Evolutionary conservation across 2,888 invertebrate species (phyloP).

Genomic region (Pristionchus mayeri): DNA sequence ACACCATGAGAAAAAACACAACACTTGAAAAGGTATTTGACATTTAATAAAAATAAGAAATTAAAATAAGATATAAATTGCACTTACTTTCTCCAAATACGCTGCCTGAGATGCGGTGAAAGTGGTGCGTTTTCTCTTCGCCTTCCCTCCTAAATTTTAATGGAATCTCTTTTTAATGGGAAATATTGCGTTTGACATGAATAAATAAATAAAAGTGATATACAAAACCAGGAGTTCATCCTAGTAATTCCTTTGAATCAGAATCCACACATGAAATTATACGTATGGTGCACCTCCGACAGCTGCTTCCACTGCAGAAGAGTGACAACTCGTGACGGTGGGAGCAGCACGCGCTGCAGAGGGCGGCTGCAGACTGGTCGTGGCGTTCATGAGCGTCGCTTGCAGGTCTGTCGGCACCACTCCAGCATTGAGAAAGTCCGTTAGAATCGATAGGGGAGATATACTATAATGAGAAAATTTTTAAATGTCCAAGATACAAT

Average conservation of each 20-base stretch:
- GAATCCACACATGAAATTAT: too few relatives aligned
- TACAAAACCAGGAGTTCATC: too few relatives aligned
- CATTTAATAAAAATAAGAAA: too few relatives aligned
- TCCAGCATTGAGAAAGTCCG: neutral
- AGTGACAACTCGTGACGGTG: too few relatives aligned
- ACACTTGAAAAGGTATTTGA: too few relatives aligned
- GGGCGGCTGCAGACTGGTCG: neutral
- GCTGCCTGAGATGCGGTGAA: conserved; percentile 64
- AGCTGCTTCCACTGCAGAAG: neutral
- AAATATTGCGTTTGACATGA: too few relatives aligned
- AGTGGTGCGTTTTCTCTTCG: conserved; percentile 62
- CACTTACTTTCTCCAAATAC: conserved; percentile 57
- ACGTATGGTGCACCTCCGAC: neutral
- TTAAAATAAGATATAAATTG: too few relatives aligned
- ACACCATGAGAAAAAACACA: too few relatives aligned
- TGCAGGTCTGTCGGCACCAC: neutral
- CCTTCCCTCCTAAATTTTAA: conserved; percentile 31
- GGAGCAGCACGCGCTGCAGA: neutral
- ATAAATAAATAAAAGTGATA: too few relatives aligned
- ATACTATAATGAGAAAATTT: neutral
- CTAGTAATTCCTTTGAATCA: too few relatives aligned
- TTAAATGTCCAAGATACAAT: neutral
- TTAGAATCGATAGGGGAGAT: neutral
- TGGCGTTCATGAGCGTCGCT: neutral
- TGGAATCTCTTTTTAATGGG: too few relatives aligned